Evolutionary conservation across 2,797 vertebrate genomes (phyloP).

Genomic region (Trematomus bernacchii): DNA sequence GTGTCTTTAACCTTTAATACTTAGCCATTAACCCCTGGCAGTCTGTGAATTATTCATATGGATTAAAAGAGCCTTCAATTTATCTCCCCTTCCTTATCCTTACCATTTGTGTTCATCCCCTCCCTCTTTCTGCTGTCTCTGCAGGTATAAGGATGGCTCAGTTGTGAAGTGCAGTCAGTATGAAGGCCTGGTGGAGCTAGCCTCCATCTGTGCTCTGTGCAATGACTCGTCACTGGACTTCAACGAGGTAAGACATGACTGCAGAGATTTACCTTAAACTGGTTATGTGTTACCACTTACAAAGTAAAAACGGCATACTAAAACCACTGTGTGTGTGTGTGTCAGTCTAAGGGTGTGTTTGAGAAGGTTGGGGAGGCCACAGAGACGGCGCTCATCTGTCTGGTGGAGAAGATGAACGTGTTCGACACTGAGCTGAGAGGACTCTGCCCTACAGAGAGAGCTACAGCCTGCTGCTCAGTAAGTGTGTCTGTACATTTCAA

Average conservation of each 20-base stretch:
- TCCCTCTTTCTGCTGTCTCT: neutral
- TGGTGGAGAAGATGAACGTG: conserved; percentile 90
- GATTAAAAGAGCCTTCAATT: neutral
- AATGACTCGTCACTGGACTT: conserved; percentile 88
- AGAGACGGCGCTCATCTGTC: conserved; percentile 87
- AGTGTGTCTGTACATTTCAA: conserved; percentile 39
- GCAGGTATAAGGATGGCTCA: conserved; percentile 81
- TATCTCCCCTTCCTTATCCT: neutral
- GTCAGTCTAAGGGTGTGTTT: conserved; percentile 82
- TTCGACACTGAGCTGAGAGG: conserved; percentile 83
- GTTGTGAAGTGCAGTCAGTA: conserved; percentile 81
- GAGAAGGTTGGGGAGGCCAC: conserved; percentile 89
- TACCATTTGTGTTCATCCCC: neutral
- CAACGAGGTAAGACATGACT: conserved; percentile 77
- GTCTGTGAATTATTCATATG: neutral
- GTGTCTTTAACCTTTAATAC: conserved; percentile 77
- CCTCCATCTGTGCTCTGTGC: conserved; percentile 86
- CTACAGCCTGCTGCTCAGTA: conserved; percentile 86
- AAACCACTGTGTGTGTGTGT: neutral
- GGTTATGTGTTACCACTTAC: neutral
- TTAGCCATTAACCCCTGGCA: conserved; percentile 31
- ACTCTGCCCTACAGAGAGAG: conserved; percentile 79
- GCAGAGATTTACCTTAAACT: neutral
- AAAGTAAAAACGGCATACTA: neutral
- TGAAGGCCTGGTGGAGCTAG: conserved; percentile 85